A percentile compares a stretch with the other conserved stretches of the same genome.
Evolutionary conservation across 2,888 invertebrate species (phyloP).

Genomic region (Emmelina monodactyla): DNA sequence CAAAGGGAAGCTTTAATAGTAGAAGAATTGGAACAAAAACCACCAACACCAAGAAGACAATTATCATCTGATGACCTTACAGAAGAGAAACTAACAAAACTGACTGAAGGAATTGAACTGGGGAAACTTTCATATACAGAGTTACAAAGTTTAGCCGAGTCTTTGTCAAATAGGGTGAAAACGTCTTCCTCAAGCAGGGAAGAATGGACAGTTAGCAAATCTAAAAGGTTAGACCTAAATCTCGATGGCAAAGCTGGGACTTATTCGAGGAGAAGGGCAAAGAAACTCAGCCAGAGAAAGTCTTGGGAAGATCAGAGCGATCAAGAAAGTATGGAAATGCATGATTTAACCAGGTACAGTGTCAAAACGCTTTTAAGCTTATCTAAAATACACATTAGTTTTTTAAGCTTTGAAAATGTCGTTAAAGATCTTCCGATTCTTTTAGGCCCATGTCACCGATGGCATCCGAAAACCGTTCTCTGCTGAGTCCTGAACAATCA

Average conservation of each 20-base stretch:
- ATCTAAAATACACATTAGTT: too few species aligned
- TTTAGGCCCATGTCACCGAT: constrained; percentile 56
- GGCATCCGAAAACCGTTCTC: constrained; percentile 49
- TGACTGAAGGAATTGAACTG: constrained; percentile 49
- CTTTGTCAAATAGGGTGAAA: constrained; percentile 37
- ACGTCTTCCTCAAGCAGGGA: constrained; percentile 58
- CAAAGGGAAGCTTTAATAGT: constrained; percentile 15
- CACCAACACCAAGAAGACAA: constrained; percentile 17
- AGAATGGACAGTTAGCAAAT: constrained; percentile 47
- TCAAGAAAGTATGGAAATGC: constrained; percentile 73
- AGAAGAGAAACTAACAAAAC: constrained; percentile 46
- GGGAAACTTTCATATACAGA: constrained; percentile 51
- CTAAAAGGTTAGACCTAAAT: constrained; percentile 50
- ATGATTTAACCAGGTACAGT: constrained; percentile 70
- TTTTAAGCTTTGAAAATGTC: too few species aligned
- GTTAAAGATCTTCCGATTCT: too few species aligned
- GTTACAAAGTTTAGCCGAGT: constrained; percentile 51
- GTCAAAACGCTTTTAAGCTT: too few species aligned
- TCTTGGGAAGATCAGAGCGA: constrained; percentile 79
- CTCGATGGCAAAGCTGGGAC: constrained; percentile 57
- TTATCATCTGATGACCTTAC: constrained; percentile 31
- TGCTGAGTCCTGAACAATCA: constrained; percentile 51
- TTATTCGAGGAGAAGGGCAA: constrained; percentile 55
- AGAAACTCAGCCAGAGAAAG: constrained; percentile 57
- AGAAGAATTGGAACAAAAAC: constrained; percentile 3